phyloP scores from a whole-genome alignment of 2,888 invertebrate genomes.

The Chromoteleia sp. region DNA sequence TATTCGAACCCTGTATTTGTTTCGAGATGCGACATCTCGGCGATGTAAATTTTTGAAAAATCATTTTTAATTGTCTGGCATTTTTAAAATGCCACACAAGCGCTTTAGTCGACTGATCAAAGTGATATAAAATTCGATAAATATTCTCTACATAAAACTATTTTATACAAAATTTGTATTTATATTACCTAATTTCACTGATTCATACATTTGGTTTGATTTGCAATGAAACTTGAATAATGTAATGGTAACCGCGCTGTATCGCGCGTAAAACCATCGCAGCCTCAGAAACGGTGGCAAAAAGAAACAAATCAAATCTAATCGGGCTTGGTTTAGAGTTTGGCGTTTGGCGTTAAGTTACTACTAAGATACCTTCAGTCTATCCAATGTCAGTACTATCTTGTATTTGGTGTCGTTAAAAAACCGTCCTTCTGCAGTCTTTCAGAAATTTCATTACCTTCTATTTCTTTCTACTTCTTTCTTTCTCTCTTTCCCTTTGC shows the following conservation, averaged over 20 bases:
- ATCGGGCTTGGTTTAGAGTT: slow-evolving; percentile 74
- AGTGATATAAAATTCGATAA: slow-evolving; percentile 37
- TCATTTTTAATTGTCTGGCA: neutral
- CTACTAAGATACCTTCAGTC: slow-evolving; percentile 85
- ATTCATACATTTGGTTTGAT: neutral
- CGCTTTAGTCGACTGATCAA: slow-evolving; percentile 15
- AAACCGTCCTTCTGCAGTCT: slow-evolving; percentile 84
- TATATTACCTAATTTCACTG: slow-evolving; percentile 3
- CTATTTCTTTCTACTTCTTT: slow-evolving; percentile 27
- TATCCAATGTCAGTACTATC: slow-evolving; percentile 85
- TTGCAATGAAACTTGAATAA: slow-evolving; percentile 6
- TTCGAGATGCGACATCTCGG: neutral
- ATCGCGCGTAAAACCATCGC: slow-evolving; percentile 61
- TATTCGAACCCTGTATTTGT: slow-evolving; percentile 49
- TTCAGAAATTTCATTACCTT: slow-evolving; percentile 79
- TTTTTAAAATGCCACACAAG: slow-evolving; percentile 9
- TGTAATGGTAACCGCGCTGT: slow-evolving; percentile 1
- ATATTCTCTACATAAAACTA: slow-evolving; percentile 36
- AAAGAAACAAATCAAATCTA: slow-evolving; percentile 46
- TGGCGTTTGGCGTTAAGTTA: slow-evolving; percentile 83
- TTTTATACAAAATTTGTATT: slow-evolving; percentile 34
- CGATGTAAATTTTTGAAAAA: slow-evolving; percentile 9
- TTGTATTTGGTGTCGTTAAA: slow-evolving; percentile 85
- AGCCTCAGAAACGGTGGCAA: slow-evolving; percentile 40
- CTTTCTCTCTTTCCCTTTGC: slow-evolving; percentile 31